phyloP scores from a whole-genome alignment of 1,140 invertebrate species.

The Drosophila bocqueti region DNA sequence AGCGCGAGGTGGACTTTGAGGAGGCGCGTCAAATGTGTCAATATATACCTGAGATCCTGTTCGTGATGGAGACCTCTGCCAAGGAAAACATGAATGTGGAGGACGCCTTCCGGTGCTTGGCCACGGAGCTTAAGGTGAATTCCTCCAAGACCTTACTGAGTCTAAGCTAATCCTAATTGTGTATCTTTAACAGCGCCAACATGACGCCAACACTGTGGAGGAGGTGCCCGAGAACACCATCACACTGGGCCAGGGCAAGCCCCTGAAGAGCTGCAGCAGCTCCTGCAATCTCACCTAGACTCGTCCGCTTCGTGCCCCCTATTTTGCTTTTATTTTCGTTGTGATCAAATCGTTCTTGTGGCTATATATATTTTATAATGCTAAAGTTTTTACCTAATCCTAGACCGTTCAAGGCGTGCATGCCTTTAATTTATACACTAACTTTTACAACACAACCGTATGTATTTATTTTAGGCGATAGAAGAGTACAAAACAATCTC shows the following conservation, averaged over 20 bases:
- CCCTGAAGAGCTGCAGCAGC: conserved; percentile 80
- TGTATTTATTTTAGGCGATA: conserved; percentile 69
- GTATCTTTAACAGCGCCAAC: conserved; percentile 57
- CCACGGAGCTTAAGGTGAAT: conserved; percentile 93
- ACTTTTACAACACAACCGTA: conserved; percentile 38
- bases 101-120: conserved; percentile 94
- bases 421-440: conserved; percentile 66
- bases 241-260: conserved; percentile 77
- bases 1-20: conserved; percentile 92
- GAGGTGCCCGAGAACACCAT: conserved; percentile 70
- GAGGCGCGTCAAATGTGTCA: conserved; percentile 94
- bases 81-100: conserved; percentile 98
- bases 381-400: conserved; percentile 57
- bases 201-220: conserved; percentile 69
- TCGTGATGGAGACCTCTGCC: conserved; percentile 95
- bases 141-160: neutral
- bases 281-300: conserved; percentile 83
- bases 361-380: conserved; percentile 65
- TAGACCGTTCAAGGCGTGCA: conserved; percentile 48
- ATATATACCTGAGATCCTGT: conserved; percentile 93
- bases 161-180: neutral
- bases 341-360: conserved; percentile 76
- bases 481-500: conserved; percentile 79
- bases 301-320: conserved; percentile 6
- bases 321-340: conserved; percentile 64